These are phyloP conservation scores for Coracias cyanogaster DNA, from an alignment of 2,797 vertebrate genomes.

Conservation along the genomic window DNA sequence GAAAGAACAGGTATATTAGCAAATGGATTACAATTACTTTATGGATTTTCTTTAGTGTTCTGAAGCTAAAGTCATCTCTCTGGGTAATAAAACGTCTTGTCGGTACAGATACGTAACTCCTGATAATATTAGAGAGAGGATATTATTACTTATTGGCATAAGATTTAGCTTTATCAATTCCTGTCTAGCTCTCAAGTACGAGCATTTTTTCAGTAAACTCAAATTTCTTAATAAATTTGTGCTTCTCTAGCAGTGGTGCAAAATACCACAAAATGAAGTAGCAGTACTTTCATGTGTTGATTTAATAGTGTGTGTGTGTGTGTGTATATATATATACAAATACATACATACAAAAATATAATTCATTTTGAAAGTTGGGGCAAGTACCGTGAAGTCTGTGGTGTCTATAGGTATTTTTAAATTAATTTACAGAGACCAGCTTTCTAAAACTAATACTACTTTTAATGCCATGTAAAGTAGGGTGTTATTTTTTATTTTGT, in stretches of 20 bases:
- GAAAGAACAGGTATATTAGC: neutral
- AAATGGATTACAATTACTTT: neutral
- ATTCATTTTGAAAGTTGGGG: neutral
- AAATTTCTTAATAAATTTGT: neutral
- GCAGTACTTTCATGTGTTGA: neutral
- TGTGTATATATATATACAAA: accelerated
- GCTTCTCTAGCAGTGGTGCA: neutral
- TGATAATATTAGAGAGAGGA: neutral
- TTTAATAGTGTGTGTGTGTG: neutral
- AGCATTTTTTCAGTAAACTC: neutral
- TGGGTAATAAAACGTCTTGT: neutral
- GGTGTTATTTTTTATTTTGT: neutral
- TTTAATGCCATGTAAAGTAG: neutral
- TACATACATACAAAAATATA: neutral
- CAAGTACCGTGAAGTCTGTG: neutral
- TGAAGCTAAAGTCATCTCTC: neutral
- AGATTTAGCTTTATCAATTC: neutral
- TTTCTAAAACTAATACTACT: neutral
- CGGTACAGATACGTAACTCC: neutral
- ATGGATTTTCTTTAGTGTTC: neutral
- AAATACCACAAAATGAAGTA: neutral
- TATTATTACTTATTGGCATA: neutral
- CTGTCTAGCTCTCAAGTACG: neutral
- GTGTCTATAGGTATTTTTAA: neutral
- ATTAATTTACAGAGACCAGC: neutral